These are phyloP conservation scores for Argyrosomus regius DNA, from an alignment of 2,797 vertebrate genomes.

Conservation along the genomic window DNA sequence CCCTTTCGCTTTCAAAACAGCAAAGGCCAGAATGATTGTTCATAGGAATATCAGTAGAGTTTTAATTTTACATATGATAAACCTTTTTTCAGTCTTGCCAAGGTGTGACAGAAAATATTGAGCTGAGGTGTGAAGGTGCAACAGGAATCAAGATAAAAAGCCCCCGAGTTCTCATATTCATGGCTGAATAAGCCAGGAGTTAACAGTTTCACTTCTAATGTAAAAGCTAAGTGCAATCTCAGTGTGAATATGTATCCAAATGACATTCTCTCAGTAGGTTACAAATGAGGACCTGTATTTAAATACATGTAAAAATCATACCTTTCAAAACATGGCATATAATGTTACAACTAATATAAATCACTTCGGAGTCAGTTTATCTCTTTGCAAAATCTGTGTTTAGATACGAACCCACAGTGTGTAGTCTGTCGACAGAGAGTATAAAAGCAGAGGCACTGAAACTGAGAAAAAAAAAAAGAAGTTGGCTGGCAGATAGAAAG, in stretches of 20 bases:
- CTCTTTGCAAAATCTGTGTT: not conserved
- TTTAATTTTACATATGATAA: conserved; percentile 33
- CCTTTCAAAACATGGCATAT: not conserved
- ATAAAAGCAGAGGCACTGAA: not conserved
- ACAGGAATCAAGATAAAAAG: conserved; percentile 54
- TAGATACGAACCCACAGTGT: not conserved
- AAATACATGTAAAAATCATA: not conserved
- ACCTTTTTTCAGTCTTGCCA: conserved; percentile 48
- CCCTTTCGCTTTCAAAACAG: conserved; percentile 19
- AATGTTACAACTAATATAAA: conserved; percentile 7
- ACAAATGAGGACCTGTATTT: not conserved
- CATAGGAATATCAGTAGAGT: not conserved
- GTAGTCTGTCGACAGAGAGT: conserved; percentile 2
- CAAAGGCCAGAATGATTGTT: conserved; percentile 12
- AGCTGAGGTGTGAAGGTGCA: conserved; percentile 29
- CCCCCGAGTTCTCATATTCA: conserved; percentile 36
- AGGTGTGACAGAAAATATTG: conserved; percentile 47
- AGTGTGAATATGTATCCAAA: conserved; percentile 26
- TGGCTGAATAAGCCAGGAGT: conserved; percentile 22
- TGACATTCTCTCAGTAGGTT: conserved; percentile 1
- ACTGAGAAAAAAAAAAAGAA: not conserved
- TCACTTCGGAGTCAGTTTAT: not conserved
- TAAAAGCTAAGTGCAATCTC: conserved; percentile 13
- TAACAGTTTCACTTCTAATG: conserved; percentile 47
- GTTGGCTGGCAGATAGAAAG: not conserved